These are phyloP conservation scores for Campylorhamphus procurvoides DNA, from an alignment of 2,113 vertebrate species.

Conservation along the genomic window DNA sequence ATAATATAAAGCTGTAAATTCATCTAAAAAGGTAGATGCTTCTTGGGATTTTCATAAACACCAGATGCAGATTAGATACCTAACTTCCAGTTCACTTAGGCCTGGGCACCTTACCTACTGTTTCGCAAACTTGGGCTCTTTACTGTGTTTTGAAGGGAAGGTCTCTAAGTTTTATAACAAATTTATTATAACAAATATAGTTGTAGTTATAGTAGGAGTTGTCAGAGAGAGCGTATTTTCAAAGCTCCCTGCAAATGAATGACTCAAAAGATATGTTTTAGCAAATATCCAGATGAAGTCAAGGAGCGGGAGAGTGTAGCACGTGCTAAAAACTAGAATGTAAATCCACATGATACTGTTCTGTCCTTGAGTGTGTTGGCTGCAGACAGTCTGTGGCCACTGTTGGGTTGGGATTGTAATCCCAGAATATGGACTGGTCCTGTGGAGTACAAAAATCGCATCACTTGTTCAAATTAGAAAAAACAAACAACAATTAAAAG, in stretches of 20 bases:
- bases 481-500: neutral
- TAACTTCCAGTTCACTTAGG: neutral
- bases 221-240: neutral
- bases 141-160: neutral
- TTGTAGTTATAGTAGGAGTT: neutral
- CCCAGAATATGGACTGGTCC: neutral
- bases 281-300: neutral
- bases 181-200: neutral
- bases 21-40: neutral
- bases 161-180: neutral
- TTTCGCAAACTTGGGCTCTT: neutral
- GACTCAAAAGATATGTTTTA: neutral
- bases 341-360: neutral
- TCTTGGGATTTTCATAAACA: neutral
- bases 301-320: neutral
- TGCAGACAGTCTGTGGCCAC: neutral
- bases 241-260: neutral
- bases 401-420: neutral
- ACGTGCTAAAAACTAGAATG: neutral
- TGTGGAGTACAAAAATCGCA: neutral
- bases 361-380: neutral
- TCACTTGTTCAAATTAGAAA: neutral
- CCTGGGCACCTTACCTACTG: accelerated
- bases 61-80: neutral
- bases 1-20: neutral